Evolutionary conservation across 2,797 vertebrate species (phyloP).

Genomic region (Iguana delicatissima): DNA sequence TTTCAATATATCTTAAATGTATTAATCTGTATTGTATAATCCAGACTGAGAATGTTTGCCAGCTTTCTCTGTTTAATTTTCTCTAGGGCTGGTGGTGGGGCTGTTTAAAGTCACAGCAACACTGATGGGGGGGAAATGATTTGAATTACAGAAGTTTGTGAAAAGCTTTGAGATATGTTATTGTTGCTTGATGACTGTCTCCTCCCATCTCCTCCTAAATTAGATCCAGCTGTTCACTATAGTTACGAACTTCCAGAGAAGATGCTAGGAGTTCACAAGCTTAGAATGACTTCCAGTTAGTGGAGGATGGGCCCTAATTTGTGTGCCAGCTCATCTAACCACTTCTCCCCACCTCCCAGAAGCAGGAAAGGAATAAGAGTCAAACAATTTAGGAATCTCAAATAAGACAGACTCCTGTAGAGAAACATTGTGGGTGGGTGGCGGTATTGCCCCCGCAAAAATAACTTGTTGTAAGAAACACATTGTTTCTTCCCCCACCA

Average conservation of each 20-base stretch:
- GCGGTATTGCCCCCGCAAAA: not conserved
- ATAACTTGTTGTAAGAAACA: not conserved
- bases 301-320: slow-evolving; percentile 75
- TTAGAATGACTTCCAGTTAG: slow-evolving; percentile 60
- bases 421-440: not conserved
- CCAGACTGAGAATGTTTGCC: not conserved
- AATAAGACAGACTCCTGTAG: not conserved
- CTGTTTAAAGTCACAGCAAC: not conserved
- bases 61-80: slow-evolving; percentile 52
- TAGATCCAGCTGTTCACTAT: slow-evolving; percentile 78
- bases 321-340: slow-evolving; percentile 70
- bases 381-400: slow-evolving; percentile 15
- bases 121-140: not conserved
- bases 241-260: slow-evolving; percentile 75
- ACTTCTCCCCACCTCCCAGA: slow-evolving; percentile 67
- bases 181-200: slow-evolving; percentile 75
- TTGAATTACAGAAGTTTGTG: slow-evolving; percentile 22
- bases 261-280: slow-evolving; percentile 75
- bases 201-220: slow-evolving; percentile 75
- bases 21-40: not conserved
- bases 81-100: not conserved
- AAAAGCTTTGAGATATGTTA: slow-evolving; percentile 61
- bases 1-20: not conserved
- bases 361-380: slow-evolving; percentile 57
- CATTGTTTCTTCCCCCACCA: not conserved